Base-by-base conservation (phyloP, 2,113 vertebrate species). In the Engystomops pustulosus region DNA sequence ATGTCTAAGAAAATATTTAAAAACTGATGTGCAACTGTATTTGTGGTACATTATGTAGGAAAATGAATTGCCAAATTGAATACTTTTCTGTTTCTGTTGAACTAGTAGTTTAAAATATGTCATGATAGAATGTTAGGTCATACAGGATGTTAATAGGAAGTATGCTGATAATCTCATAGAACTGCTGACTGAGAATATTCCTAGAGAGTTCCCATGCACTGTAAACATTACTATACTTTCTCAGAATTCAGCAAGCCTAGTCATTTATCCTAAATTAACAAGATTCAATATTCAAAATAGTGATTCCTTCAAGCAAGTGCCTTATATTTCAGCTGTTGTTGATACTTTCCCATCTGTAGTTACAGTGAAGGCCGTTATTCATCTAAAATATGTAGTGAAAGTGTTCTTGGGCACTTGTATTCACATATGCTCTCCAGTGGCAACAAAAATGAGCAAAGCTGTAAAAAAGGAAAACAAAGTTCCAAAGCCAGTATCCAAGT, bases 261-360 rank as follows among this genome's bases (percentile, higher is more conserved):
- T 32, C 8, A 9, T 67, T 2, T 67, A 67, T 67, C 71, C 44
- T 49, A 49, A 74, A 74, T 74, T 30, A 74, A 47, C 41, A 72
- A 27, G 25, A 74, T 49, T 45, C 45, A 49, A 49, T 49, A 74
- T 49, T 74, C 44, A 10, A 30, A 74, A 30, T 44, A 74, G 44
- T 49, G 71, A 51, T 49, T 74, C 10, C 71, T 49, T 27, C 71
- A 49, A 45, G 71, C 45, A 74, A 74, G 41, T 74, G 44, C 15
- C n/a, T 23, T 20, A 18, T 23, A 20, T 74, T 51, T 45, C 44
- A 74, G 71, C 71, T 49, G 44, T 11, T 20, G 23, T 49, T 30
- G 18, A 74, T 44, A 47, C 23, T 47, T 74, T 49, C 23, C n/a
- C 70, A 47, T 74, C 70, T 49, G 70, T 74, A 27, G 23, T 47